phyloP scores from a whole-genome alignment of 2,113 vertebrate species.

The Neodon shergylaensis region DNA sequence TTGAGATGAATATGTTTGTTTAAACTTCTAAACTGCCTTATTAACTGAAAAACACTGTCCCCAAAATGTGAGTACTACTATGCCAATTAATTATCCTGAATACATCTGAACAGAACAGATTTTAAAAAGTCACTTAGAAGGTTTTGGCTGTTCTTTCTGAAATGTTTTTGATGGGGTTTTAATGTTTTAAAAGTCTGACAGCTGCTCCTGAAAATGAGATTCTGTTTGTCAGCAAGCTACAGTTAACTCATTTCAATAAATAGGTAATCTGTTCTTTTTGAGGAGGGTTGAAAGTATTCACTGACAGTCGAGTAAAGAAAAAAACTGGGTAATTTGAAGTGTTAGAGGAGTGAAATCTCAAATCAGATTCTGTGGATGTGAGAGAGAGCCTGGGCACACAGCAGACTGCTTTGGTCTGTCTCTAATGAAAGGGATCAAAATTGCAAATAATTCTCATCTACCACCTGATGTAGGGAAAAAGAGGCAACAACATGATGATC shows the following conservation, averaged over 20 bases:
- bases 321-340: constrained; percentile 19
- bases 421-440: background rate
- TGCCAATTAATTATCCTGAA: constrained; percentile 63
- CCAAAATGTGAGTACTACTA: constrained; percentile 33
- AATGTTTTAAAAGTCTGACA: constrained; percentile 77
- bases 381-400: background rate
- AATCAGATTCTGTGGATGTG: background rate
- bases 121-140: constrained; percentile 71
- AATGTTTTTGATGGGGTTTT: constrained; percentile 74
- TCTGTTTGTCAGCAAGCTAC: constrained; percentile 77
- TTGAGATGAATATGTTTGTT: constrained; percentile 6
- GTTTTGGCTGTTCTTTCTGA: constrained; percentile 69
- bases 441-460: constrained; percentile 41
- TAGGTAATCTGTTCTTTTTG: constrained; percentile 69
- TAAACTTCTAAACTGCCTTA: constrained; percentile 38
- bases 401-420: background rate
- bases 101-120: constrained; percentile 64
- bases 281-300: constrained; percentile 66
- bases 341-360: background rate
- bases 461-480: background rate
- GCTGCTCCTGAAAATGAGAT: constrained; percentile 74
- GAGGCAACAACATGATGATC: background rate
- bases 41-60: background rate
- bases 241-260: constrained; percentile 75
- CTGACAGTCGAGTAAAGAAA: constrained; percentile 58